Evolutionary conservation across 2,797 vertebrate species (phyloP).

Genomic region (Sebastes hopkinsi): DNA sequence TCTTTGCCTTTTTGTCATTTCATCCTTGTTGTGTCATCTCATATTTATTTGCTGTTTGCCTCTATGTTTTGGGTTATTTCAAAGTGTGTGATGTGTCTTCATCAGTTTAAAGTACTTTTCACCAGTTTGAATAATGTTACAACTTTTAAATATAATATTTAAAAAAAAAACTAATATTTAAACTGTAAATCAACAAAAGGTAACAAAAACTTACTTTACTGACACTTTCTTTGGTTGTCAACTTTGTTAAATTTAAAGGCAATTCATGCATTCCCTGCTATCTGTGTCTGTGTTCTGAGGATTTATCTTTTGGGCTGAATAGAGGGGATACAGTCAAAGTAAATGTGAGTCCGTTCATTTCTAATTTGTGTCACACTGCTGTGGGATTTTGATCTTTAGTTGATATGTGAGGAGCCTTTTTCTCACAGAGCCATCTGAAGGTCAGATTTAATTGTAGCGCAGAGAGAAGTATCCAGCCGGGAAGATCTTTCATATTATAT

Average conservation of each 20-base stretch:
- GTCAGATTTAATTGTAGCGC: slow-evolving; percentile 16
- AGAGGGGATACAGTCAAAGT: not conserved
- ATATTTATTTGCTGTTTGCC: not conserved
- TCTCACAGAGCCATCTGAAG: slow-evolving; percentile 17
- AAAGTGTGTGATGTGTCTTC: not conserved
- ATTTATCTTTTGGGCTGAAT: not conserved
- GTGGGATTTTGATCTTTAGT: not conserved
- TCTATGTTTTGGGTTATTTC: not conserved
- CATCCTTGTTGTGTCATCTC: not conserved
- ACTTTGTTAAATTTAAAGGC: not conserved
- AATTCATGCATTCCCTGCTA: not conserved
- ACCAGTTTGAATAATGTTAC: not conserved
- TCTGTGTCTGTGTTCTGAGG: not conserved
- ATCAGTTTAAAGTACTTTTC: not conserved
- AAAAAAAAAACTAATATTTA: not conserved
- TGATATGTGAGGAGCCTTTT: not conserved
- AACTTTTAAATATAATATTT: not conserved
- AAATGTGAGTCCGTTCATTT: not conserved
- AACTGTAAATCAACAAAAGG: not conserved
- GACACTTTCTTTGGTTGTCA: not conserved
- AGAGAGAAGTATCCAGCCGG: not conserved
- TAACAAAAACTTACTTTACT: not conserved
- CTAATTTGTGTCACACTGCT: not conserved
- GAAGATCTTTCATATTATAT: not conserved
- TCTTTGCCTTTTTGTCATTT: not conserved